Conservation (phyloP, 2,888 invertebrate species). For the Megalurothrips usitatus region DNA sequence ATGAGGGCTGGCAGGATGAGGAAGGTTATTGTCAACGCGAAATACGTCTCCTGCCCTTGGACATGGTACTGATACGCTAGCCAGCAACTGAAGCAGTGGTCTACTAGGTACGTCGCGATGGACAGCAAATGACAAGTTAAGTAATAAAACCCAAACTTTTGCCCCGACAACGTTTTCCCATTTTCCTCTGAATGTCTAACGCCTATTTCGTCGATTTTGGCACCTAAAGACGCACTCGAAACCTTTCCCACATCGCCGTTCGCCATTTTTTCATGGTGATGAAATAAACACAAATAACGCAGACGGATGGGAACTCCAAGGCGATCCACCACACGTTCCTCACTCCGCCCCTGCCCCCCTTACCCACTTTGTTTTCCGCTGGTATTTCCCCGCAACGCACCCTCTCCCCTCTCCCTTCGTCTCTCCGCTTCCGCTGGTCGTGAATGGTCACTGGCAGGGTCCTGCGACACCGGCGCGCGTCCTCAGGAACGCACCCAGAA, state of each 20-base stretch:
- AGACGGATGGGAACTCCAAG: neutral
- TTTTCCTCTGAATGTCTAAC: slow-evolving; percentile 32
- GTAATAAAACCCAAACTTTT: slow-evolving; percentile 34
- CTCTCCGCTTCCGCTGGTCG: no score
- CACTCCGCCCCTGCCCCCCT: neutral
- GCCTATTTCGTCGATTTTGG: slow-evolving; percentile 44
- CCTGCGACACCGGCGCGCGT: neutral
- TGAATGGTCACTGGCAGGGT: no score
- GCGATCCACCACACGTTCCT: neutral
- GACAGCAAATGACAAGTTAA: slow-evolving; percentile 42
- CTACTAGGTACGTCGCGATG: slow-evolving; percentile 48
- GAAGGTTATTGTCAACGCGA: slow-evolving; percentile 52
- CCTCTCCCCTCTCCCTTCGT: no score
- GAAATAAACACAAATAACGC: slow-evolving; percentile 20
- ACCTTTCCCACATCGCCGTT: slow-evolving; percentile 48
- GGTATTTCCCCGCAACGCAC: no score
- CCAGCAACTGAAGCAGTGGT: slow-evolving; percentile 47
- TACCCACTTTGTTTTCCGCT: no score
- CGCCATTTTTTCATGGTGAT: slow-evolving; percentile 43
- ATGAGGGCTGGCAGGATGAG: slow-evolving; percentile 50
- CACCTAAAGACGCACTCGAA: slow-evolving; percentile 46
- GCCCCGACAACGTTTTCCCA: slow-evolving; percentile 28
- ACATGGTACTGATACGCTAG: slow-evolving; percentile 48
- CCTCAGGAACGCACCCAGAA: neutral
- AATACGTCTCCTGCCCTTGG: slow-evolving; percentile 47